These are phyloP conservation scores for Plusia festucae DNA, from an alignment of 2,888 invertebrate species.

Conservation along the genomic window DNA sequence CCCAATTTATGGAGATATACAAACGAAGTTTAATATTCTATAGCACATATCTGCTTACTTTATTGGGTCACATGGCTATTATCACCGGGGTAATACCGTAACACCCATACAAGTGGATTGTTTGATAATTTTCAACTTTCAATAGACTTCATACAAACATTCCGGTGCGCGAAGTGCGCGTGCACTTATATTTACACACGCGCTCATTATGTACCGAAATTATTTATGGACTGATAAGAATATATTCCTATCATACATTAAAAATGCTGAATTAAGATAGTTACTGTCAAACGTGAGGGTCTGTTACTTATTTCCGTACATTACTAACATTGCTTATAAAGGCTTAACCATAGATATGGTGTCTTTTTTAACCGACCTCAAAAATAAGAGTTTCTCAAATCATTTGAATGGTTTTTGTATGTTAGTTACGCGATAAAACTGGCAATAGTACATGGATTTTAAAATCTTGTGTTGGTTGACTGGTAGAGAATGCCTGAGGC, in stretches of 20 bases:
- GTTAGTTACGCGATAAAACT: no score
- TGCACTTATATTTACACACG: neutral
- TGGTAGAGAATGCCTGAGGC: no score
- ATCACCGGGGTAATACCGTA: neutral
- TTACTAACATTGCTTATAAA: no score
- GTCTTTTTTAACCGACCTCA: no score
- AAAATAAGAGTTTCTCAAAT: no score
- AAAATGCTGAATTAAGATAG: neutral
- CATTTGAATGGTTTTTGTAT: no score
- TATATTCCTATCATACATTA: neutral
- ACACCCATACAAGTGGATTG: neutral
- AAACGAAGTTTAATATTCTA: neutral
- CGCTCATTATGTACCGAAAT: neutral
- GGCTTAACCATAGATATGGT: no score
- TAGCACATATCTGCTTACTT: neutral
- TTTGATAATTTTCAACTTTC: neutral
- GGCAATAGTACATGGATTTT: no score
- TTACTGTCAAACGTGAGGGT: no score
- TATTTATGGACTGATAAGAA: neutral
- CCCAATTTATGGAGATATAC: no score
- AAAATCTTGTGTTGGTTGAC: no score
- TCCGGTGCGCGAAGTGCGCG: neutral
- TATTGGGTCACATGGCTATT: neutral
- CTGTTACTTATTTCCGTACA: no score
- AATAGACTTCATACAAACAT: neutral